Evolutionary conservation across 2,888 invertebrate species (phyloP), one percentile per base, ranked within the genome.

Genomic region (Lumbricus terrestris): DNA sequence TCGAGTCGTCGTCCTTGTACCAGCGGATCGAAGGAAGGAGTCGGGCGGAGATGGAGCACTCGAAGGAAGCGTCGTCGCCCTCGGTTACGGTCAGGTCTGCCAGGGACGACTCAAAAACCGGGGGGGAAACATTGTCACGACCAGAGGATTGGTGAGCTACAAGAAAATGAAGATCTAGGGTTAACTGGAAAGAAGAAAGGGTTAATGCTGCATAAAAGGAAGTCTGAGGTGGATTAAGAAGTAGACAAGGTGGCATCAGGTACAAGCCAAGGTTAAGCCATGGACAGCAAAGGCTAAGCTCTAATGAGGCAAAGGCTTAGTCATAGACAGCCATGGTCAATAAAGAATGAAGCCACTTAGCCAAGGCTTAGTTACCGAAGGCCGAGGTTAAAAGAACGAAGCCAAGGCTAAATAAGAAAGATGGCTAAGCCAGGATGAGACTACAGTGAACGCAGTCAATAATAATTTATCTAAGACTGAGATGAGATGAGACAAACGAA

Each of bases 1-100:
- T 89, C 35, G 34, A 42, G 82, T 89, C 89, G 23, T 89, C 89
- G 82, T 89, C 89, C 82, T 89, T 89, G 89, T 54, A 89, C 89
- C 89, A 89, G 34, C 23, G 47, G 33, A 89, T 35, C 35, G 85
- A 85, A 35, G 85, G 37, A 20, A 37, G 85, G 18, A 85, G 85
- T 35, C 85, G 23, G 16, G 85, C 85, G 0, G 85, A 85, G 6
- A 85, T 85, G 85, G 35, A 13, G 85, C 89, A 89, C 29, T 89
- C 89, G 35, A 89, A 89, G 34, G 54, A n/a, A 4, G 69, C 89
- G n/a, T 89, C 82, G 23, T 89, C 89, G 29, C 89, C 89, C 82
- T 89, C 89, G 11, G 69, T 42, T 20, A 89, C 89, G 6, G 37
- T 54, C n/a, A 89, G 11, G 89, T 89, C 35, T 6, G 29, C 13